Evolutionary conservation across 2,113 vertebrate species (phyloP), one percentile per base, ranked within the genome.

Genomic region (Tetrao urogallus): DNA sequence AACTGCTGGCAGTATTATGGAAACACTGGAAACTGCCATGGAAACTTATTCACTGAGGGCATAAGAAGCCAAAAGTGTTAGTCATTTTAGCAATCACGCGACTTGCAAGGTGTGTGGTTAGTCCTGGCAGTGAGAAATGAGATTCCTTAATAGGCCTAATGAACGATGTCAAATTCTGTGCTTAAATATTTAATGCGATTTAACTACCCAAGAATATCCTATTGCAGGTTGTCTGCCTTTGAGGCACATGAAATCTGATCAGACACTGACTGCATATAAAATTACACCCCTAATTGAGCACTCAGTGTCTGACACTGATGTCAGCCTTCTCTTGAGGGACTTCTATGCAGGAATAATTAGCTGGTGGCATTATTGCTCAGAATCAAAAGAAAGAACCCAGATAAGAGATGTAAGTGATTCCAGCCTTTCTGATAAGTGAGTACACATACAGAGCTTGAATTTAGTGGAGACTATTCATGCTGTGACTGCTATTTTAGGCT

Each of bases 171-270:
- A 82, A 89, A 77, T 56, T 76, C 84, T 40, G 1, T 27, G 34
- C 87, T 92, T 93, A 94, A 96, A 89, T 91, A 91, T 91, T 93
- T 80, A 32, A 94, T 85, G 56, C 42, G 19, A 50, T 82, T 80
- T 79, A 74, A 89, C 45, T 80, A 47, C 60, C 72, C 57, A 17
- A 34, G 54, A 70, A 64, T 85, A 87, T 88, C 57, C 34, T 43
- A 19, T 88, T 87, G 84, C 81, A 85, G n/a, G 19, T 5, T 73
- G 36, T 79, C 66, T 82, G 78, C 42, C 66, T 93, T 89, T 82
- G 13, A 82, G 78, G 45, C 71, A 74, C 58, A 13, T 56, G 86
- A 87, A 91, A 95, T 66, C 74, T 65, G 66, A 93, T 79, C 86
- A 57, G 73, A 60, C 65, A 61, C 8, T 0, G 5, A 27, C 54